phyloP scores from a whole-genome alignment of 2,113 vertebrate genomes.

The Acrocephalus kingi region DNA sequence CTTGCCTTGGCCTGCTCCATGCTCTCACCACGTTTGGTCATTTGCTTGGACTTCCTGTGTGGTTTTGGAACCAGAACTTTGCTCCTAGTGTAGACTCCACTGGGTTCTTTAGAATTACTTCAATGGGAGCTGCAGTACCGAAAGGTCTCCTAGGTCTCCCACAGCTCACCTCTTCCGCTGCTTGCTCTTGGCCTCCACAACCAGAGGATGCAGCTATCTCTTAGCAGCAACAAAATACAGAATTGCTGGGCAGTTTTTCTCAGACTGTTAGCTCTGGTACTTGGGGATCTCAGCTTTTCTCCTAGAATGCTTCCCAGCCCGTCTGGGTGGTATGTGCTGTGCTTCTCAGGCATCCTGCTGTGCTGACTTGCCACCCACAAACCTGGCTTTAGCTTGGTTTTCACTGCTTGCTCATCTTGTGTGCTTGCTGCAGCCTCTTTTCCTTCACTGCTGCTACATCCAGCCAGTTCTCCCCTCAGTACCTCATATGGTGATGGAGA shows the following conservation, averaged over 20 bases:
- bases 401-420: neutral
- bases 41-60: neutral
- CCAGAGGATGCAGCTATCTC: neutral
- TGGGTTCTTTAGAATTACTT: neutral
- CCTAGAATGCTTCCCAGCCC: accelerated
- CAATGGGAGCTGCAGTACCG: neutral
- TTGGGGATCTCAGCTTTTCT: neutral
- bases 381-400: neutral
- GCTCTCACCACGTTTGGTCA: neutral
- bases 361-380: accelerated
- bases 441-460: neutral
- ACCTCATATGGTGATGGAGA: accelerated
- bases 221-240: neutral
- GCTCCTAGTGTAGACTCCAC: neutral
- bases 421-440: neutral
- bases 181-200: accelerated
- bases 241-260: neutral
- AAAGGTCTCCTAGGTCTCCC: neutral
- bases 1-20: neutral
- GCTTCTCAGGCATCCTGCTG: accelerated
- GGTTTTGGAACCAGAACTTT: neutral
- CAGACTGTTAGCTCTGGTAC: neutral
- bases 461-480: neutral
- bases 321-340: accelerated
- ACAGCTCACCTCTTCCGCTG: neutral